Base-by-base conservation (phyloP, 2,797 vertebrate genomes). In the Hyperoplus lanceolatus region DNA sequence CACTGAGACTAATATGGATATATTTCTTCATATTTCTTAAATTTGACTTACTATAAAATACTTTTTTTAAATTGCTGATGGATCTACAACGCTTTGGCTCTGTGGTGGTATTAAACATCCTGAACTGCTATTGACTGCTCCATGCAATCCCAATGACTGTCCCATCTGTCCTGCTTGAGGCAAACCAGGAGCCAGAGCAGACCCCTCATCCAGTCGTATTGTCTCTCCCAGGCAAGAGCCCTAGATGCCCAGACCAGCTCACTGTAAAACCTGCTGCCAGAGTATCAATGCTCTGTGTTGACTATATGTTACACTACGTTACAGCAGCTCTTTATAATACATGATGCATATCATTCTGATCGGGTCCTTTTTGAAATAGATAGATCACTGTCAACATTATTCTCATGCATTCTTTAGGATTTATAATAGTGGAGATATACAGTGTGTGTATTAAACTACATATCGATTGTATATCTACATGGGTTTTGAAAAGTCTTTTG, bases 391-490 rank as follows among this genome's bases (percentile, higher is more conserved):
- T 15, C 53, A n/a, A 41, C 80, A 8, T 65, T 46, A 18, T 12
- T 77, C 58, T 38, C 18, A 45, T 49, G 45, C 41, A 8, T 79
- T 84, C 8, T 48, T 55, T 70, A 76, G 45, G 18, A 49, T 53
- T 54, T 73, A 63, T 78, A 81, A 67, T 45, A 14, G 38, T 56
- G 29, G 15, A 63, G 60, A 75, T 82, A 29, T 29, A 29, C 29
- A 29, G 29, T 29, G 70, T 77, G 65, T 61, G 72, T 85, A 83
- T 90, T 77, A 83, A 90, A 87, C 67, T 82, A 36, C 64, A 49
- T 60, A 90, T 91, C 73, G 86, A 94, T 86, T 89, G 64, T 56
- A 75, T 77, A 90, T 90, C 80, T 83, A 80, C 83, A 85, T 79
- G 69, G 48, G 76, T 84, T 90, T 86, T 90, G 80, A 86, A 88